Conservation (phyloP, 2,888 invertebrate genomes). For the Artemia sinica region DNA sequence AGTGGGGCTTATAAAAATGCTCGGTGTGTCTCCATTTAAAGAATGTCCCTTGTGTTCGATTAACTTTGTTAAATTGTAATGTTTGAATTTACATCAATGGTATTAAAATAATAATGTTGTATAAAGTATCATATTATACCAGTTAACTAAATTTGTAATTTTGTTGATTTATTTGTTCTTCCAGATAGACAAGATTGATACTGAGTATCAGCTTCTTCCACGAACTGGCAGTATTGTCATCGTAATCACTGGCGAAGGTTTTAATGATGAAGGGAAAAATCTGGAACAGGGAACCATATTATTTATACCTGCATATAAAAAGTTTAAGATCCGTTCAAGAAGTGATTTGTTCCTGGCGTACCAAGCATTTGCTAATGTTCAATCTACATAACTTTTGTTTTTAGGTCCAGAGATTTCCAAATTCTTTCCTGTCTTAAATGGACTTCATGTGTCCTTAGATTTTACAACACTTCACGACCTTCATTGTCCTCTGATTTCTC, state of each 20-base stretch:
- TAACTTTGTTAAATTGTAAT: background rate
- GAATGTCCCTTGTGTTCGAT: background rate
- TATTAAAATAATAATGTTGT: background rate
- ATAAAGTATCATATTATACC: no score
- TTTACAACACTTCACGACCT: no score
- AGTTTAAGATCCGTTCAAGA: background rate
- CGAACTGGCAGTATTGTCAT: conserved; percentile 9
- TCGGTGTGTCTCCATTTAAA: background rate
- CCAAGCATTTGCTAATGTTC: background rate
- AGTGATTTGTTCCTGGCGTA: background rate
- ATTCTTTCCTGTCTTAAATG: no score
- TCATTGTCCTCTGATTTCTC: no score
- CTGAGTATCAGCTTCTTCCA: conserved; percentile 2
- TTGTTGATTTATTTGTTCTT: background rate
- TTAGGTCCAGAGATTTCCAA: no score
- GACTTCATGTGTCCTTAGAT: no score
- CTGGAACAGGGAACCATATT: background rate
- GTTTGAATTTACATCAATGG: background rate
- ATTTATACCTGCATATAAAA: background rate
- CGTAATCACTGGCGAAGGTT: background rate
- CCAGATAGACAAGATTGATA: background rate
- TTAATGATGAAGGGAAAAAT: background rate
- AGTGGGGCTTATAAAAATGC: no score
- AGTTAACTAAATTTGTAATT: no score
- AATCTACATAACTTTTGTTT: no score